Evolutionary conservation across 1,140 invertebrate species (phyloP).

Genomic region (Drosophila sulfurigaster): DNA sequence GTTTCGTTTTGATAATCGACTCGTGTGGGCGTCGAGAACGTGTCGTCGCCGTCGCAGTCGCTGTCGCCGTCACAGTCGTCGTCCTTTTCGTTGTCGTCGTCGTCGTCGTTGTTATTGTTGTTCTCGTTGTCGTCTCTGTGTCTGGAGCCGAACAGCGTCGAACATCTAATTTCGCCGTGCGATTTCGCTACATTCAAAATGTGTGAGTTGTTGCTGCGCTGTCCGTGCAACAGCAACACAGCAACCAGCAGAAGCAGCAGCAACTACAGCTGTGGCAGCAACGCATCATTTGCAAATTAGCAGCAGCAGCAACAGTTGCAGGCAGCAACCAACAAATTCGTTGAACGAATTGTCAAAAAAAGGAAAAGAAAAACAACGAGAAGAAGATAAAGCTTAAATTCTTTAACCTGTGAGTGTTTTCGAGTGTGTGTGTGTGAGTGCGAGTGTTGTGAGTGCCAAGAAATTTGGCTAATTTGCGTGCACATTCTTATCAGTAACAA

Average conservation of each 20-base stretch:
- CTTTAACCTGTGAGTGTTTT: constrained; percentile 4
- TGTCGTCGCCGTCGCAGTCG: constrained; percentile 34
- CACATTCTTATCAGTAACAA: constrained; percentile 38
- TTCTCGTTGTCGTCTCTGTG: constrained; percentile 30
- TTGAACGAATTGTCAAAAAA: constrained; percentile 49
- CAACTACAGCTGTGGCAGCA: constrained; percentile 13
- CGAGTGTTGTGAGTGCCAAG: constrained; percentile 16
- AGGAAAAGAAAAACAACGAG: constrained; percentile 2
- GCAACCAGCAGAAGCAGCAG: constrained; percentile 23
- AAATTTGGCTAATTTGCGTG: constrained; percentile 30
- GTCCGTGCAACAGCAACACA: constrained; percentile 27
- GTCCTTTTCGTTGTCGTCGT: constrained; percentile 29
- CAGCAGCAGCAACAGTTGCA: constrained; percentile 59
- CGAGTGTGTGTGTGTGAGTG: constrained; percentile 3
- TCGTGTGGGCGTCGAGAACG: constrained; percentile 64
- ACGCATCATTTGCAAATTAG: constrained; percentile 62
- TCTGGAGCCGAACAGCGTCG: constrained; percentile 33
- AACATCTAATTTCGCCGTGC: constrained; percentile 25
- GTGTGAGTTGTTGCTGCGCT: constrained; percentile 42
- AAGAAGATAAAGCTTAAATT: constrained; percentile 21
- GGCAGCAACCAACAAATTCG: constrained; percentile 48
- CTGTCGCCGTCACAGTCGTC: constrained; percentile 15
- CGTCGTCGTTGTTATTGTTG: constrained; percentile 27
- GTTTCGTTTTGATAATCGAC: constrained; percentile 64
- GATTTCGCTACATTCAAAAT: constrained; percentile 36